A percentile compares a stretch with the other conserved stretches of the same genome.
These are phyloP conservation scores for Sturmia bella DNA, from an alignment of 2,888 invertebrate species.

Conservation along the genomic window DNA sequence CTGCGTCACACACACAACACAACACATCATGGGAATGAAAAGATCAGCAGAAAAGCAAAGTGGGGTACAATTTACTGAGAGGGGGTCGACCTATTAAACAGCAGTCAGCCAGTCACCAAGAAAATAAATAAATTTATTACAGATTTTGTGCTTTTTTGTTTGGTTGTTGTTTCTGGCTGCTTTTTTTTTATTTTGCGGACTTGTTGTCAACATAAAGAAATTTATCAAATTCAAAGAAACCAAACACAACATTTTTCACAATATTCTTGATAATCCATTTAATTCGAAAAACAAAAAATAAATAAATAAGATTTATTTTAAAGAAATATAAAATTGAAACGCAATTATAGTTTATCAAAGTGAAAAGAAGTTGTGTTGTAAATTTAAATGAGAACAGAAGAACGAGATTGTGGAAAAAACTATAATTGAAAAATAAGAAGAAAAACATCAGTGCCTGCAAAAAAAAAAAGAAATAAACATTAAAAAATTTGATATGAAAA, in stretches of 20 bases:
- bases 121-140: slow-evolving; percentile 39
- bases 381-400: slow-evolving; percentile 1
- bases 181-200: slow-evolving; percentile 15
- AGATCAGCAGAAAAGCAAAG: slow-evolving; percentile 1
- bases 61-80: slow-evolving; percentile 21
- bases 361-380: slow-evolving; percentile 27
- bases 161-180: not conserved
- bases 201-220: slow-evolving; percentile 49
- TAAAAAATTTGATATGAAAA: no score
- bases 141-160: not conserved
- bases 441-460: slow-evolving; percentile 38
- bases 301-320: slow-evolving; percentile 22
- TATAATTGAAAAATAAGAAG: not conserved
- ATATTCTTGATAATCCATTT: slow-evolving; percentile 49
- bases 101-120: slow-evolving; percentile 30
- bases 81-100: slow-evolving; percentile 39
- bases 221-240: slow-evolving; percentile 48
- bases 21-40: slow-evolving; percentile 3
- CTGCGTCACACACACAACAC: not conserved
- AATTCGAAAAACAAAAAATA: not conserved
- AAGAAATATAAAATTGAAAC: slow-evolving; percentile 6
- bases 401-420: slow-evolving; percentile 13
- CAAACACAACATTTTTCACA: slow-evolving; percentile 24
- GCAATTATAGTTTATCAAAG: slow-evolving; percentile 35
- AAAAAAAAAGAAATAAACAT: not conserved